phyloP scores from a whole-genome alignment of 2,888 invertebrate genomes.

The Melipona bicolor region DNA sequence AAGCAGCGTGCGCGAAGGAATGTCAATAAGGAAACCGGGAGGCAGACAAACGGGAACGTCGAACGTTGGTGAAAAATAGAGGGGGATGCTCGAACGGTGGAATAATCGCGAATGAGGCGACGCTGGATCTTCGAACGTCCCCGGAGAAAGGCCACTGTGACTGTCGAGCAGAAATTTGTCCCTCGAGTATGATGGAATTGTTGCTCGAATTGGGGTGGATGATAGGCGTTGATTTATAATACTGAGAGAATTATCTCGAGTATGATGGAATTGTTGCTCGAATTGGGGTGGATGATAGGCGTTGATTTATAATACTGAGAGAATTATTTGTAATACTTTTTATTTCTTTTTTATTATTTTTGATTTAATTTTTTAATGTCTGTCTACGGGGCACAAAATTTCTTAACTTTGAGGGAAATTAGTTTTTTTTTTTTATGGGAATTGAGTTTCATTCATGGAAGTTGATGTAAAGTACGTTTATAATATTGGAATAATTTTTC shows the following conservation, averaged over 20 bases:
- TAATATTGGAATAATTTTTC: too few species aligned
- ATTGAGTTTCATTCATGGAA: too few species aligned
- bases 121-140: not conserved
- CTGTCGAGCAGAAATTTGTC: constrained; percentile 1
- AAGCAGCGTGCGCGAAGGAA: constrained; percentile 19
- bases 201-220: not conserved
- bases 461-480: too few species aligned
- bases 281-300: not conserved
- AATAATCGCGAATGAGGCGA: constrained; percentile 40
- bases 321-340: too few species aligned
- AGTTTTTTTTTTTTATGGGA: too few species aligned
- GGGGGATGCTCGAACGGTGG: constrained; percentile 19
- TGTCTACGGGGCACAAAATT: too few species aligned
- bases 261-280: not conserved
- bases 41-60: constrained; percentile 44
- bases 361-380: too few species aligned
- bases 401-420: too few species aligned
- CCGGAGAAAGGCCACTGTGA: not conserved
- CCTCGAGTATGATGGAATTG: not conserved
- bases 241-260: too few species aligned
- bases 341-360: too few species aligned
- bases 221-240: not conserved
- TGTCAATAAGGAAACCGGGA: constrained; percentile 48
- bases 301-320: not conserved
- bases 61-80: constrained; percentile 41